These are phyloP conservation scores for Beaufortia kweichowensis DNA, from an alignment of 2,113 vertebrate species.

Conservation along the genomic window DNA sequence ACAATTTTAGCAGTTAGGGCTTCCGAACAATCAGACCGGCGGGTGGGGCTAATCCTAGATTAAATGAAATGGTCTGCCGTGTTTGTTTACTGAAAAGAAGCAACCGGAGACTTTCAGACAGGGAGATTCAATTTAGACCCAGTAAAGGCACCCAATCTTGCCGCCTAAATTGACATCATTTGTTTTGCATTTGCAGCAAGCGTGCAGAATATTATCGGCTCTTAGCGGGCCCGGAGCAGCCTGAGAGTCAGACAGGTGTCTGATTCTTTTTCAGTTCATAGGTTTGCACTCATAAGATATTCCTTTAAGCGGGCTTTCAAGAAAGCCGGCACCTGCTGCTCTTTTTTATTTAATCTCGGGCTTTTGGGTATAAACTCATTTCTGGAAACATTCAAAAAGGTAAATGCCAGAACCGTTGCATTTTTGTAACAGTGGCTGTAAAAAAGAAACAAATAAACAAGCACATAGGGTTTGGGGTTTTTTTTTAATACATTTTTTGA, in stretches of 20 bases:
- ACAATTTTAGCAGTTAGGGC: slow-evolving; percentile 64
- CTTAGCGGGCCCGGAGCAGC: slow-evolving; percentile 50
- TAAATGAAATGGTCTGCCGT: slow-evolving; percentile 60
- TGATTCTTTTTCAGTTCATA: slow-evolving; percentile 28
- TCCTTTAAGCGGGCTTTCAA: slow-evolving; percentile 24
- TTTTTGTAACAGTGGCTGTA: neutral
- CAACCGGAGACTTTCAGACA: slow-evolving; percentile 46
- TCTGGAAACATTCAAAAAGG: neutral
- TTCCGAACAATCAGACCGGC: slow-evolving; percentile 54
- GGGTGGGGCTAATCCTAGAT: slow-evolving; percentile 65
- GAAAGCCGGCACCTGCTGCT: slow-evolving; percentile 35
- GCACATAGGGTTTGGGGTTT: neutral
- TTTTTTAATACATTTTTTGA: neutral
- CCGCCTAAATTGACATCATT: slow-evolving; percentile 59
- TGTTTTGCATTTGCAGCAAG: slow-evolving; percentile 63
- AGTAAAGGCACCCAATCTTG: slow-evolving; percentile 52
- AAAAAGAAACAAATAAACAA: slow-evolving; percentile 6
- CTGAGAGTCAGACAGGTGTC: slow-evolving; percentile 45
- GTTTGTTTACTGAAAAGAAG: slow-evolving; percentile 62
- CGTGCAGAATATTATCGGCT: slow-evolving; percentile 67
- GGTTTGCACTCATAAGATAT: slow-evolving; percentile 42
- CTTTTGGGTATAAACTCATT: slow-evolving; percentile 1
- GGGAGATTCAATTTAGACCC: slow-evolving; percentile 66
- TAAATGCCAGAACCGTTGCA: neutral
- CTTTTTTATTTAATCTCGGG: neutral